A percentile compares a stretch with the other conserved stretches of the same genome.
Evolutionary conservation across 2,888 invertebrate genomes (phyloP).

Genomic region (Eumerus sabulonum): DNA sequence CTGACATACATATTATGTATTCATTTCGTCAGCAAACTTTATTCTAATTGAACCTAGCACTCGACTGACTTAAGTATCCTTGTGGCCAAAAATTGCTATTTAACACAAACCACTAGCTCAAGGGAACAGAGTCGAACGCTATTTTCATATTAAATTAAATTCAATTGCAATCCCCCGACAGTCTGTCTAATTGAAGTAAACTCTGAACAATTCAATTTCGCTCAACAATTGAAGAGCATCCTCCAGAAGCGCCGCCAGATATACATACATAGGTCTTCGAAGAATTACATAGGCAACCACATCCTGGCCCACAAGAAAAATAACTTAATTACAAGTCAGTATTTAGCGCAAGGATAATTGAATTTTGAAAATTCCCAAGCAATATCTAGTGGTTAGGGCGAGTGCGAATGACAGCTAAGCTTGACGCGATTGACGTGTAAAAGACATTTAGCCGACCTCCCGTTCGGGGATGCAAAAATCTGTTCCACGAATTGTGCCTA

Average conservation of each 20-base stretch:
- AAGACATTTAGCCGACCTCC: constrained; percentile 52
- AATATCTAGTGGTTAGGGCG: background rate
- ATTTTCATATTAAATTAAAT: constrained; percentile 54
- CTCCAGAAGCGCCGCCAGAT: constrained; percentile 6
- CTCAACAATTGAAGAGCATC: constrained; percentile 27
- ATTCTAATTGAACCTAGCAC: constrained; percentile 40
- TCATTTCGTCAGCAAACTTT: constrained; percentile 29
- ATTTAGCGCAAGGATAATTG: constrained; percentile 59
- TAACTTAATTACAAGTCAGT: constrained; percentile 59
- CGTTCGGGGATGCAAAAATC: background rate
- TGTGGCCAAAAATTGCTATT: background rate
- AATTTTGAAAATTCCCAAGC: constrained; percentile 42
- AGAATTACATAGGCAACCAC: constrained; percentile 38
- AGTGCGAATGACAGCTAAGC: constrained; percentile 55
- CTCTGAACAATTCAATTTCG: constrained; percentile 38
- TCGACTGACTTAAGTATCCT: constrained; percentile 22
- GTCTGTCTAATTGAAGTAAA: constrained; percentile 44
- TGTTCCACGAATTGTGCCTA: background rate
- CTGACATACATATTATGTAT: too few relatives aligned
- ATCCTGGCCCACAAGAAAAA: constrained; percentile 40
- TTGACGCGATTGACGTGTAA: constrained; percentile 55
- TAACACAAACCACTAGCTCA: background rate
- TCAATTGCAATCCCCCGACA: constrained; percentile 42
- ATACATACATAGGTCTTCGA: background rate
- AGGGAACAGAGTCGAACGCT: constrained; percentile 1